Evolutionary conservation across 2,888 invertebrate species (phyloP), one percentile per base, ranked within the genome.

Genomic region (Cryptosula pallasiana): DNA sequence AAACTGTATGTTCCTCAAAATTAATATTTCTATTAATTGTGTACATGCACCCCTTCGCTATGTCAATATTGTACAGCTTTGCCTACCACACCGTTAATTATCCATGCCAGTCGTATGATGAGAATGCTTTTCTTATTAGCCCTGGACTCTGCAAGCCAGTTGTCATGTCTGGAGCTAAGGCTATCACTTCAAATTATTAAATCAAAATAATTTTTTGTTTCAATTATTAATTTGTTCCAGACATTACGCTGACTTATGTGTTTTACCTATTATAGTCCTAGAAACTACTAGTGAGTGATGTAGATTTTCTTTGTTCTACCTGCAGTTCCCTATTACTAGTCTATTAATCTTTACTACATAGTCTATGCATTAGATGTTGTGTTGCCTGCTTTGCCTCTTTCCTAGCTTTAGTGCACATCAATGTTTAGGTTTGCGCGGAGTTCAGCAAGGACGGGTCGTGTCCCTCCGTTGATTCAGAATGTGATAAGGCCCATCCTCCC

Each of bases 401-500:
- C 63, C 63, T 63, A 63, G 63, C 63, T 63, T 63, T 63, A 63
- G 63, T 63, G 63, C 63, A 25, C 5, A 63, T 63, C 63, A 63
- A 63, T 63, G 63, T 63, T 63, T 63, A 63, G 63, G 63, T 63
- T 63, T 63, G 63, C n/a, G 2, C 63, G 63, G 63, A 63, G 63
- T 63, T 63, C 63, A 63, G 63, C 32, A 63, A 63, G 34, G 63
- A 63, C 88, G 95, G 95, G 89, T 93, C 93, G 90, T 96, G 95
- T 91, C 93, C 94, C 90, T 93, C 95, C 88, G 91, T 92, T 87
- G 94, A 94, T 90, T 90, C 91, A 87, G 95, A 95, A 90, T 96
- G 95, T 91, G 94, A 95, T 90, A 95, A 93, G 91, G 95, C 95
- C 89, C 95, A 95, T 90, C 95, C 95, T 89, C 91, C 94, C 89